Percentiles rank a stretch among this genome's conserved stretches.
phyloP scores from a whole-genome alignment of 2,888 invertebrate genomes.

The Drosophila vallismaia region DNA sequence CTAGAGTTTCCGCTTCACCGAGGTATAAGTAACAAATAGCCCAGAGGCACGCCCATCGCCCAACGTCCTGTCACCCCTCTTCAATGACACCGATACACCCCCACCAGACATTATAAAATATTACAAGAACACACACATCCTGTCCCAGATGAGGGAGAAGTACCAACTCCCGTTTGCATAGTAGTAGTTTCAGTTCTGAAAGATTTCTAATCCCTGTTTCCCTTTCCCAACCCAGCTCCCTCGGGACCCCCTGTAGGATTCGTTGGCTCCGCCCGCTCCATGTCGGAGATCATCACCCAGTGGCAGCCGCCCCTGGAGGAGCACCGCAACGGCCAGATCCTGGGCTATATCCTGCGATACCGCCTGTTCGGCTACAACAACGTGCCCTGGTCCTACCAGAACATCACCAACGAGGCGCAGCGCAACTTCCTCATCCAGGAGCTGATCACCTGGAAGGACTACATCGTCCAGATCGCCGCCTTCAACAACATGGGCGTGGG shows the following conservation, averaged over 20 bases:
- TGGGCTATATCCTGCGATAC: conserved; percentile 96
- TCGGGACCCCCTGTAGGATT: conserved; percentile 97
- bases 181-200: not conserved
- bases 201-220: not conserved
- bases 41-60: conserved; percentile 16
- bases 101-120: conserved; percentile 2
- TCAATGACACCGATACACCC: not conserved
- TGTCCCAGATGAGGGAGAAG: conserved; percentile 16
- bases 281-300: conserved; percentile 97
- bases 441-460: conserved; percentile 98
- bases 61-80: too few species aligned
- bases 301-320: conserved; percentile 98
- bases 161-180: conserved; percentile 9
- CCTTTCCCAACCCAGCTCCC: conserved; percentile 89
- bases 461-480: conserved; percentile 97
- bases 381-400: conserved; percentile 95
- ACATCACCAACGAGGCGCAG: conserved; percentile 96
- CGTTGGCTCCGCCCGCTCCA: conserved; percentile 96
- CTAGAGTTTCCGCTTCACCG: conserved; percentile 84
- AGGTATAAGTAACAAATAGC: conserved; percentile 76
- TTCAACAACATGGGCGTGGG: conserved; percentile 99
- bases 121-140: conserved; percentile 1
- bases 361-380: conserved; percentile 95
- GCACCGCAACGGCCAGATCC: conserved; percentile 96
- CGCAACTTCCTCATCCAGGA: conserved; percentile 95